Conservation (phyloP, 2,797 vertebrate species). For the Ciconia nigra region DNA sequence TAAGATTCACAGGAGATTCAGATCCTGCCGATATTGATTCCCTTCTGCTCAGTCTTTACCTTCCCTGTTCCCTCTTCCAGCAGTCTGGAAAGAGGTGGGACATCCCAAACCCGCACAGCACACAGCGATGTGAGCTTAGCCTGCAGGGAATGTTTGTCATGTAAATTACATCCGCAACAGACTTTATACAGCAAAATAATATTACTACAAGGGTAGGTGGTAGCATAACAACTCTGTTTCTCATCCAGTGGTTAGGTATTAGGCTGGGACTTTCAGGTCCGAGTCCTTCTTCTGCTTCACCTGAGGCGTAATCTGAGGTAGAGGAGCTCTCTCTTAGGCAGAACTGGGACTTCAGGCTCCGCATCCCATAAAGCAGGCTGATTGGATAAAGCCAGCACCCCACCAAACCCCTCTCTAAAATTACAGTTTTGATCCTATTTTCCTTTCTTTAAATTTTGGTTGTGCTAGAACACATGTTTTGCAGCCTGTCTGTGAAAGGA, state of each 20-base stretch:
- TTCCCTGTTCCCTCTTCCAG: neutral
- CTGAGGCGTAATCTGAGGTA: neutral
- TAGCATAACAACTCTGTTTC: neutral
- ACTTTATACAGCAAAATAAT: neutral
- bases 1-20: neutral
- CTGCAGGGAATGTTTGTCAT: neutral
- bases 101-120: neutral
- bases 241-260: neutral
- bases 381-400: neutral
- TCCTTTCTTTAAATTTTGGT: neutral
- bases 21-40: neutral
- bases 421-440: neutral
- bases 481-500: rapidly evolving
- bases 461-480: neutral
- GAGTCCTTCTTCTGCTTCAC: neutral
- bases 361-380: neutral
- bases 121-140: neutral
- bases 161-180: neutral
- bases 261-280: neutral
- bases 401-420: neutral
- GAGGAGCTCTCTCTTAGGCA: neutral
- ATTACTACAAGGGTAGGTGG: neutral
- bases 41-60: neutral
- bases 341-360: neutral
- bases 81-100: neutral